Percentiles rank a stretch among this genome's conserved stretches.
Evolutionary conservation across 1,140 invertebrate species (phyloP).

Genomic region (Charaxes varanes): DNA sequence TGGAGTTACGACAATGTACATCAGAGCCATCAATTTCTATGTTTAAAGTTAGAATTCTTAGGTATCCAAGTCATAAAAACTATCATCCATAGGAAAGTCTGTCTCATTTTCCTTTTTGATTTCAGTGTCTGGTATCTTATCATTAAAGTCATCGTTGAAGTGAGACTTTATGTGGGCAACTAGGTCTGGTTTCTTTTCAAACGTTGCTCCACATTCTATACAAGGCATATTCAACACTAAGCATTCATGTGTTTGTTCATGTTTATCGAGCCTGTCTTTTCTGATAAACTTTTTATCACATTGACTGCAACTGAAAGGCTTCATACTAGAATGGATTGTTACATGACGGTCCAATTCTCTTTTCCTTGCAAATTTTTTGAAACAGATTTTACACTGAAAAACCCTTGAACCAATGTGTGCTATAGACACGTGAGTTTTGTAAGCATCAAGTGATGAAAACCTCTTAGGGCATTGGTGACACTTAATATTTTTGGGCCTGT

Average conservation of each 20-base stretch:
- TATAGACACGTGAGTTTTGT: slow-evolving; percentile 65
- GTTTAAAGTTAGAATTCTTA: slow-evolving; percentile 30
- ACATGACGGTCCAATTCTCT: slow-evolving; percentile 79
- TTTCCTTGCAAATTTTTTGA: slow-evolving; percentile 78
- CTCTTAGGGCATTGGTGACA: slow-evolving; percentile 73
- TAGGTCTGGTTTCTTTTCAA: slow-evolving; percentile 73
- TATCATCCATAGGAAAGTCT: slow-evolving; percentile 48
- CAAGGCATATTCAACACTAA: slow-evolving; percentile 72
- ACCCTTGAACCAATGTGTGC: slow-evolving; percentile 62
- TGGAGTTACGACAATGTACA: no score
- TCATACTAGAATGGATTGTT: slow-evolving; percentile 76
- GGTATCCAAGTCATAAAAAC: slow-evolving; percentile 62
- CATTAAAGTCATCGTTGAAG: slow-evolving; percentile 61
- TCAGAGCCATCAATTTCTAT: slow-evolving; percentile 11
- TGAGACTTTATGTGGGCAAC: slow-evolving; percentile 76
- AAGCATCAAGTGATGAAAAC: slow-evolving; percentile 68
- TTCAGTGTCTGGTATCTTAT: slow-evolving; percentile 46
- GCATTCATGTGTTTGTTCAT: slow-evolving; percentile 77
- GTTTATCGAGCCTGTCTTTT: slow-evolving; percentile 79
- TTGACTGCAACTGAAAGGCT: slow-evolving; percentile 76
- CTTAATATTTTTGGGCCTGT: slow-evolving; percentile 64
- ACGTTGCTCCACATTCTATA: slow-evolving; percentile 73
- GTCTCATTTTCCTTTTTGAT: slow-evolving; percentile 58
- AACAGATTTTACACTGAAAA: slow-evolving; percentile 76
- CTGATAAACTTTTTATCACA: slow-evolving; percentile 79